Conservation (phyloP, 2,113 vertebrate genomes). For the Galemys pyrenaicus region DNA sequence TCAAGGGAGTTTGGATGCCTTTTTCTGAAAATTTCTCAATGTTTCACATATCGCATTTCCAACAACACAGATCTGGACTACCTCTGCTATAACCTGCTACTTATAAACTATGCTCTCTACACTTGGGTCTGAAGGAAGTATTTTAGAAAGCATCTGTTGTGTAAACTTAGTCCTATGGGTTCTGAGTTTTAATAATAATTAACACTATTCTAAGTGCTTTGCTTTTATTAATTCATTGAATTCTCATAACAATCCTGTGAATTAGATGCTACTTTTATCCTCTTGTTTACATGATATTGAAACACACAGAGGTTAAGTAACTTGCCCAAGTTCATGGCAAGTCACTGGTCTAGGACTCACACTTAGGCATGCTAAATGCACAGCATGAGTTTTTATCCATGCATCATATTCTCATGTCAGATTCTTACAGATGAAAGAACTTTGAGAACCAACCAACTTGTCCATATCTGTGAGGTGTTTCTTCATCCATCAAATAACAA, state of each 20-base stretch:
- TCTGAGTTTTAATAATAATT: conserved; percentile 18
- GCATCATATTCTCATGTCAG: background rate
- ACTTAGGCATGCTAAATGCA: background rate
- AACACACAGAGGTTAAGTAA: background rate
- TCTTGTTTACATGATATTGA: background rate
- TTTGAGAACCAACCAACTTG: background rate
- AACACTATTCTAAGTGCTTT: background rate
- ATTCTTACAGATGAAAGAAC: conserved; percentile 36
- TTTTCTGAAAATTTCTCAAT: background rate
- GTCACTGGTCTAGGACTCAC: background rate
- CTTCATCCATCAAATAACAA: background rate
- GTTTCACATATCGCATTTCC: background rate
- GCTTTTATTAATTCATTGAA: too few species aligned
- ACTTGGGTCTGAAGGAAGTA: background rate
- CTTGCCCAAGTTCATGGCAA: background rate
- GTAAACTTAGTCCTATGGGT: background rate
- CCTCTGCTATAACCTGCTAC: background rate
- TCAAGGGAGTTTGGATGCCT: background rate
- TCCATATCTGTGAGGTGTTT: background rate
- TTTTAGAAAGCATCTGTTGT: background rate
- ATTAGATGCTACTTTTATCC: background rate
- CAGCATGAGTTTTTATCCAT: background rate
- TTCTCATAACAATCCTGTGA: too few species aligned
- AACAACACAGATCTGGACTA: background rate
- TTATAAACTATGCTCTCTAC: background rate